Conservation (phyloP, 92 coral and sea anemone genomes). For the Zoanthus gigantus region DNA sequence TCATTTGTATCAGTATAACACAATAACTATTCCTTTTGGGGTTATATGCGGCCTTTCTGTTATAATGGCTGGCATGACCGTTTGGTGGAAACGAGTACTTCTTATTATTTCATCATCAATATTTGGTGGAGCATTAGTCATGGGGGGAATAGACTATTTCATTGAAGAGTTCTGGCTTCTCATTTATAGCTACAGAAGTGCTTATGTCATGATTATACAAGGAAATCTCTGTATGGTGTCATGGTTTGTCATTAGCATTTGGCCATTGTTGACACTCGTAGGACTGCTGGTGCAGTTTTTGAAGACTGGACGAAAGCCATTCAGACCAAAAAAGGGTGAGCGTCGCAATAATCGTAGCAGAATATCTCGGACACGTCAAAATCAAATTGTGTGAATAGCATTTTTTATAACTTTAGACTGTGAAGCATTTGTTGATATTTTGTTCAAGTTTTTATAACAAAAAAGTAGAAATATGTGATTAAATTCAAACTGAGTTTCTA, state of each 20-base stretch:
- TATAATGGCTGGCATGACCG: slow-evolving; percentile 81
- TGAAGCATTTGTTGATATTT: background rate
- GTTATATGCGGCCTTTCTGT: slow-evolving; percentile 76
- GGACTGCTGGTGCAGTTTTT: slow-evolving; percentile 95
- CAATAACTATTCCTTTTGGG: slow-evolving; percentile 83
- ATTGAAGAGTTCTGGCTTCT: slow-evolving; percentile 86
- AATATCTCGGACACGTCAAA: slow-evolving; percentile 26
- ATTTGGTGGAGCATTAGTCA: slow-evolving; percentile 83
- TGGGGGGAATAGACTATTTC: slow-evolving; percentile 85
- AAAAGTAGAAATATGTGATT: too few relatives aligned
- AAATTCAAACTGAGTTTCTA: too few relatives aligned
- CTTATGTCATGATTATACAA: slow-evolving; percentile 56
- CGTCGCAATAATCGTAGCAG: slow-evolving; percentile 54
- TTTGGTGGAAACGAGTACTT: slow-evolving; percentile 96
- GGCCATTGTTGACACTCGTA: slow-evolving; percentile 78
- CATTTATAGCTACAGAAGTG: slow-evolving; percentile 68
- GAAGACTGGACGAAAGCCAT: slow-evolving; percentile 82
- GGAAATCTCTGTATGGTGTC: slow-evolving; percentile 84
- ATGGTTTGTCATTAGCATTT: slow-evolving; percentile 82
- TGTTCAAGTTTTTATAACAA: too few relatives aligned
- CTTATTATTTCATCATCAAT: slow-evolving; percentile 77
- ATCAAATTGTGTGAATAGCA: slow-evolving; percentile 23
- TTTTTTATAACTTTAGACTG: background rate
- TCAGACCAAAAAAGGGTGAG: slow-evolving; percentile 92
- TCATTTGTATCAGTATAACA: slow-evolving; percentile 64